Evolutionary conservation across 2,797 vertebrate genomes (phyloP), one percentile per base, ranked within the genome.

Genomic region (Limosa lapponica): DNA sequence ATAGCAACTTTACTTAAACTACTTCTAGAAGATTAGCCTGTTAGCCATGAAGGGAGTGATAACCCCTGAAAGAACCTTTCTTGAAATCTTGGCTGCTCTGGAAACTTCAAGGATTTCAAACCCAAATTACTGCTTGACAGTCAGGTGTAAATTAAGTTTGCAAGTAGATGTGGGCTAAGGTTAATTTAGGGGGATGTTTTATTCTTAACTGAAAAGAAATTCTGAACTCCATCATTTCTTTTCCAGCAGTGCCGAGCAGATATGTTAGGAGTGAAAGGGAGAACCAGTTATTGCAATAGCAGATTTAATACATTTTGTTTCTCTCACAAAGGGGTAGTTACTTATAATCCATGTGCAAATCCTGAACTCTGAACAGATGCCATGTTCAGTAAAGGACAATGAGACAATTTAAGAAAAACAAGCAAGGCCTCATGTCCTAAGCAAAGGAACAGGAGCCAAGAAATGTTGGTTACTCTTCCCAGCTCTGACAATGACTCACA

Each of bases 121-220:
- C 39, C 43, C 70, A 90, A 82, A 81, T 73, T 52, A 52, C 61
- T 90, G 41, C 66, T 96, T 95, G 91, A 82, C 70, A 88, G 82
- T 83, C 82, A 97, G 95, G 87, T 96, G 84, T 91, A 94, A 96
- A 95, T 95, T 95, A 91, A 82, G 77, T 91, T 84, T 82, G 75
- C 70, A 62, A 95, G 80, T 59, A 91, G 87, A 73, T 85, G 55
- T 90, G 44, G 75, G 72, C 77, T 82, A 66, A 95, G 84, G 80
- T 94, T 91, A 96, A 95, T 93, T 90, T 77, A 84, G 66, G 49
- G 28, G 87, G 82, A 90, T 93, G 37, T 82, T 91, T 90, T 82
- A 86, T 82, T 90, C 75, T 89, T 89, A 43, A 70, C 71, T 18
- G 23, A 78, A 81, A 75, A 80, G 65, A 65, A 87, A 83, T 75